These are phyloP conservation scores for Vulpes ferrilata DNA, from an alignment of 2,113 vertebrate genomes.

Conservation along the genomic window DNA sequence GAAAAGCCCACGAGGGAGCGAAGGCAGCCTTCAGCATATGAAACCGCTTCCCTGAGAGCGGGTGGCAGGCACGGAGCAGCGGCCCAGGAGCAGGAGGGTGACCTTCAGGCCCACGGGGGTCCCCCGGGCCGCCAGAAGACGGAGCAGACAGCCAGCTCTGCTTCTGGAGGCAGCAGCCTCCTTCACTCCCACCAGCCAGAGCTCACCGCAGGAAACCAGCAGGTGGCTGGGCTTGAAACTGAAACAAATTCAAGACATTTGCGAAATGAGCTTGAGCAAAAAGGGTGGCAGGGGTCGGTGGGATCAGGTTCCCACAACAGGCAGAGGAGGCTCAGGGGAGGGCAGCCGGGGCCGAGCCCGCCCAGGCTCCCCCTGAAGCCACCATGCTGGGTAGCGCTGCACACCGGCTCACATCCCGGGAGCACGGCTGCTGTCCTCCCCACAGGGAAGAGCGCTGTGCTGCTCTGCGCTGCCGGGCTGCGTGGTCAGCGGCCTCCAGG, in stretches of 20 bases:
- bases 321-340: neutral
- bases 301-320: neutral
- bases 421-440: neutral
- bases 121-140: no score
- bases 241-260: neutral
- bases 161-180: no score
- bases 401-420: neutral
- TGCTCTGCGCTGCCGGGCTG: neutral
- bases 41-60: neutral
- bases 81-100: neutral
- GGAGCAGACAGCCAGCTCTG: neutral
- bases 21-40: neutral
- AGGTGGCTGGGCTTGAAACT: neutral
- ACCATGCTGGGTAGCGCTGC: rapidly evolving
- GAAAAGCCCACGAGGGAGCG: neutral
- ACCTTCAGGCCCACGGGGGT: neutral
- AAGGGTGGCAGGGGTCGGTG: neutral
- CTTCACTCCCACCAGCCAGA: neutral
- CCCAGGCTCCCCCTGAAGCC: neutral
- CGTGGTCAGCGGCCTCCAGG: neutral
- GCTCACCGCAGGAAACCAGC: neutral
- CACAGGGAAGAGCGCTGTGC: neutral
- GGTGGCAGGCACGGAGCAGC: neutral
- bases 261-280: no score
- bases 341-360: neutral